Conservation (phyloP, 2,797 vertebrate genomes). For the Thaleichthys pacificus region DNA sequence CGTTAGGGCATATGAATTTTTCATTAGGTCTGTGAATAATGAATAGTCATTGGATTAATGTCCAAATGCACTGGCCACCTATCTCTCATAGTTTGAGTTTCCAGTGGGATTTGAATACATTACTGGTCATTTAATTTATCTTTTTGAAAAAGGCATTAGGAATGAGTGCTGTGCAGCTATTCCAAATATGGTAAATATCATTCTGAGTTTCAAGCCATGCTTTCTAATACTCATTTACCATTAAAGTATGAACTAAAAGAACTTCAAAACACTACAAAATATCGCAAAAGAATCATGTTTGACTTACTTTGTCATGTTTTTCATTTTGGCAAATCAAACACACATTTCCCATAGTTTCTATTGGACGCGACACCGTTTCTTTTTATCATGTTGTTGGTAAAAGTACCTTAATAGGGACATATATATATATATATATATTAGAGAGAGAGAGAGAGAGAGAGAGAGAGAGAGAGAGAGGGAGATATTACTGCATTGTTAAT, state of each 20-base stretch:
- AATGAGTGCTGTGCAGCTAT: conserved; percentile 57
- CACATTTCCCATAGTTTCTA: not conserved
- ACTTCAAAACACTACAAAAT: conserved; percentile 22
- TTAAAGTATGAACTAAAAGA: conserved; percentile 46
- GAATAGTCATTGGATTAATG: conserved; percentile 76
- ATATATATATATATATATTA: not conserved
- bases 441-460: too few relatives aligned
- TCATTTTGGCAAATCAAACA: not conserved
- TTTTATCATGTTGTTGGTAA: not conserved
- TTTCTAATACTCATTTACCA: conserved; percentile 39
- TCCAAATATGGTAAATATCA: conserved; percentile 59
- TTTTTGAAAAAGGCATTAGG: conserved; percentile 63
- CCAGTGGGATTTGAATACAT: conserved; percentile 67
- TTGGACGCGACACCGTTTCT: not conserved
- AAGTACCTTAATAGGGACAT: not conserved
- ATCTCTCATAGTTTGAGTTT: conserved; percentile 67
- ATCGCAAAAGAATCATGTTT: conserved; percentile 7
- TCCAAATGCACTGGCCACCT: conserved; percentile 70
- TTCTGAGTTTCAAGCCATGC: conserved; percentile 57
- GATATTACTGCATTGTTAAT: not conserved
- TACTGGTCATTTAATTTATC: conserved; percentile 69
- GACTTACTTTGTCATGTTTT: not conserved
- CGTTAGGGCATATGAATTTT: conserved; percentile 75
- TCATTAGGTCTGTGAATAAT: conserved; percentile 76
- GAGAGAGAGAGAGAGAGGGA: not conserved